Evolutionary conservation across 2,888 invertebrate species (phyloP).

Genomic region (Palloptera scutellata): DNA sequence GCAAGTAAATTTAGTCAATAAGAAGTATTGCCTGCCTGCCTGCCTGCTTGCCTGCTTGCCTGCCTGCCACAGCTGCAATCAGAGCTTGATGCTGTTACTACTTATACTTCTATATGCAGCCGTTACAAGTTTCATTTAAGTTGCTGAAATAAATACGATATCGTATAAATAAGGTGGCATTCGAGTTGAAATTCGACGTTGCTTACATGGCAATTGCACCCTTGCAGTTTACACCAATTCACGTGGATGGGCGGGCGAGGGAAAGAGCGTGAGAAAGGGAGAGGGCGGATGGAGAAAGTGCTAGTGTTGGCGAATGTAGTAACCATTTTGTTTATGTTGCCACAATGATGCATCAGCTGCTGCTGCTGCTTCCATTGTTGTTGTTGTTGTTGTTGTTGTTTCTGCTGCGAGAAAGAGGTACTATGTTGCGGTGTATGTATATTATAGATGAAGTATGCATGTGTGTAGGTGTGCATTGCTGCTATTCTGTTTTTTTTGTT

Average conservation of each 20-base stretch:
- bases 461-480: not conserved
- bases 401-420: no score
- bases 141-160: constrained; percentile 4
- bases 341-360: constrained; percentile 18
- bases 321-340: constrained; percentile 19
- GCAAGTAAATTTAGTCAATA: not conserved
- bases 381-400: constrained; percentile 3
- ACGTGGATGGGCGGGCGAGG: not conserved
- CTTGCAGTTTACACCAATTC: no score
- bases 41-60: not conserved
- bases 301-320: not conserved
- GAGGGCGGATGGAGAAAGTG: not conserved
- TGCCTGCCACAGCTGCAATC: not conserved
- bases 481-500: constrained; percentile 11
- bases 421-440: no score
- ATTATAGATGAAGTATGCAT: no score
- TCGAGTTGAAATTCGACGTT: constrained; percentile 1
- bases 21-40: constrained; percentile 3
- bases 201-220: no score
- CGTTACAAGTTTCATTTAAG: constrained; percentile 11
- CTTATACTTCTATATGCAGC: not conserved
- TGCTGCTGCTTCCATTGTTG: constrained; percentile 1
- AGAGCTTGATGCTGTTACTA: no score
- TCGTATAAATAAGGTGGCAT: constrained; percentile 20
- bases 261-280: not conserved